Percentiles rank a stretch among this genome's conserved stretches.
phyloP scores from a whole-genome alignment of 2,888 invertebrate genomes.

The Tridacna gigas region DNA sequence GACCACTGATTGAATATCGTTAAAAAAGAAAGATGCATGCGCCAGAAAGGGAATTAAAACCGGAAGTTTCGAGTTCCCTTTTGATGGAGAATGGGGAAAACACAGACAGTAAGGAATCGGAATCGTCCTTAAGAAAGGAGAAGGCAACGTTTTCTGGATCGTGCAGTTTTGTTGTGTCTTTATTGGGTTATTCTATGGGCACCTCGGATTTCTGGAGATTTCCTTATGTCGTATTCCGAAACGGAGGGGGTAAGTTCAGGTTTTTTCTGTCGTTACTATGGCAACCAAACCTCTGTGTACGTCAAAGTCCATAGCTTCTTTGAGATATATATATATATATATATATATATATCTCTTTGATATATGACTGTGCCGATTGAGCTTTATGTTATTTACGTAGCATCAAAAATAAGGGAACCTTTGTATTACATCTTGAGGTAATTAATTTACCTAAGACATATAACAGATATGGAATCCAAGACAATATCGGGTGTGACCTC shows the following conservation, averaged over 20 bases:
- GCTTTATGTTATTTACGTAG: too few species aligned
- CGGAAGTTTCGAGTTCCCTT: background rate
- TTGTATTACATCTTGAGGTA: too few species aligned
- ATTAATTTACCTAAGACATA: too few species aligned
- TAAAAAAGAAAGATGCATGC: background rate
- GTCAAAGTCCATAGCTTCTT: background rate
- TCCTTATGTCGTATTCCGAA: slow-evolving; percentile 54
- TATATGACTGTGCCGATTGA: background rate
- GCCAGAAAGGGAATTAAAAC: background rate
- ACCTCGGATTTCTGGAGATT: slow-evolving; percentile 61
- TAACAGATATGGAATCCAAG: too few species aligned
- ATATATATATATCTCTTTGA: background rate
- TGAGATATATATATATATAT: too few species aligned
- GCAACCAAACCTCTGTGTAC: background rate
- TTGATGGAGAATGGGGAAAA: slow-evolving; percentile 3
- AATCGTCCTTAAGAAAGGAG: slow-evolving; percentile 1
- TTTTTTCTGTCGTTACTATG: background rate
- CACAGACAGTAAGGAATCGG: slow-evolving; percentile 9
- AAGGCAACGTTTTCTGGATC: slow-evolving; percentile 50
- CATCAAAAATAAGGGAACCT: too few species aligned
- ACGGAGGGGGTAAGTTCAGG: slow-evolving; percentile 49
- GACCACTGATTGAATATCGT: background rate
- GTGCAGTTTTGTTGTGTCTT: slow-evolving; percentile 57
- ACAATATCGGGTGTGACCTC: too few species aligned
- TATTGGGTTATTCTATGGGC: slow-evolving; percentile 55